Percentiles rank a stretch among this genome's conserved stretches.
Conservation (phyloP, 1,140 invertebrate genomes). For the Ostrea edulis region DNA sequence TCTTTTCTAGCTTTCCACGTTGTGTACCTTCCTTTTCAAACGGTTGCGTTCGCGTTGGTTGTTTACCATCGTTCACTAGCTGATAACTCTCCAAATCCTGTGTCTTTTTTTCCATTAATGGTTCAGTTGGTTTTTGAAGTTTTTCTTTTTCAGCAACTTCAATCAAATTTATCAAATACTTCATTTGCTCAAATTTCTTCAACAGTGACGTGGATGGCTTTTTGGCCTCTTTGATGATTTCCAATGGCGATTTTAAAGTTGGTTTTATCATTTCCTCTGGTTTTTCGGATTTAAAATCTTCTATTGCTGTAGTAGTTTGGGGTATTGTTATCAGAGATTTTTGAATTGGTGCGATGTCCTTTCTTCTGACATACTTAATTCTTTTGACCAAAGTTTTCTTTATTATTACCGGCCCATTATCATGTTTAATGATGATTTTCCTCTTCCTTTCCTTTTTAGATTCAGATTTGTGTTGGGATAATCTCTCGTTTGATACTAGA, state of each 20-base stretch:
- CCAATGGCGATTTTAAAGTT: not conserved
- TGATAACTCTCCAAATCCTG: not conserved
- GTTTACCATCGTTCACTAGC: not conserved
- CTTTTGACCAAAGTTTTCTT: conserved; percentile 10
- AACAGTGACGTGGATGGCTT: conserved; percentile 11
- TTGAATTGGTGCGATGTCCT: not conserved
- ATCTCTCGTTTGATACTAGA: not conserved
- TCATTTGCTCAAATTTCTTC: conserved; percentile 24
- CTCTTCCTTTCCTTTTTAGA: not conserved
- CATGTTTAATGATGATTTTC: conserved; percentile 4
- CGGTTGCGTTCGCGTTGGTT: not conserved
- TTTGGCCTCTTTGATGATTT: conserved; percentile 7
- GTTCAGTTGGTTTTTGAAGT: not conserved
- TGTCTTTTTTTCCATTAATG: not conserved
- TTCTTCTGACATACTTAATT: conserved; percentile 11
- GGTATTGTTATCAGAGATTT: not conserved
- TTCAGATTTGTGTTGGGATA: not conserved
- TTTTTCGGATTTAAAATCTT: not conserved
- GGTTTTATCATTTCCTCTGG: not conserved
- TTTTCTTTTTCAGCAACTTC: conserved; percentile 27
- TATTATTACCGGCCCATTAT: not conserved
- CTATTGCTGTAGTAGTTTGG: not conserved
- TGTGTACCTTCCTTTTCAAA: not conserved
- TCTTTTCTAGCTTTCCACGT: not conserved
- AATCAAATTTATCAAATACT: conserved; percentile 23